These are phyloP conservation scores for Pyrrhia umbra DNA, from an alignment of 2,888 invertebrate genomes.

Conservation along the genomic window DNA sequence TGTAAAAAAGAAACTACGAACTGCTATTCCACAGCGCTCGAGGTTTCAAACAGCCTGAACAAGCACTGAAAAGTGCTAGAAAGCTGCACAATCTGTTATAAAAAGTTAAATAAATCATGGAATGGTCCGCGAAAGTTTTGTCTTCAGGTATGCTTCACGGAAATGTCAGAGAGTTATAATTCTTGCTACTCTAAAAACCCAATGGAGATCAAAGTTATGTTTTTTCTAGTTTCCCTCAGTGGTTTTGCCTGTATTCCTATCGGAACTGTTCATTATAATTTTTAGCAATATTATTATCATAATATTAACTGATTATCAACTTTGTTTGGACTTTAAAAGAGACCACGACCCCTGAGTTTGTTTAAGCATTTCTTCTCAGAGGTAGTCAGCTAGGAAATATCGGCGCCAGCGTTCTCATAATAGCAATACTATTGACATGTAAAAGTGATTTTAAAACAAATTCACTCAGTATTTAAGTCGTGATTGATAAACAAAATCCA, in stretches of 20 bases:
- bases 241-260: neutral
- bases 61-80: constrained; percentile 24
- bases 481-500: neutral
- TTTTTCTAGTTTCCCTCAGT: neutral
- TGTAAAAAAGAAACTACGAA: neutral
- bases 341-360: too few relatives aligned
- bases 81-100: constrained; percentile 10
- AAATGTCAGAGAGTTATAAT: constrained; percentile 1
- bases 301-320: too few relatives aligned
- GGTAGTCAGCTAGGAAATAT: too few relatives aligned
- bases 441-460: too few relatives aligned
- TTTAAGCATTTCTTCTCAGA: too few relatives aligned
- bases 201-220: neutral
- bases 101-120: constrained; percentile 36
- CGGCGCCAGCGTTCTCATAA: too few relatives aligned
- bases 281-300: too few relatives aligned
- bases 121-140: neutral
- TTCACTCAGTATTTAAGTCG: neutral
- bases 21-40: constrained; percentile 7
- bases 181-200: neutral
- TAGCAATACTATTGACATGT: too few relatives aligned
- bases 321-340: too few relatives aligned
- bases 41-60: neutral
- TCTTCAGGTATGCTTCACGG: constrained; percentile 13
- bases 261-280: too few relatives aligned